These are phyloP conservation scores for Pachyseris speciosa DNA, from an alignment of 64 coral and sea anemone genomes.

Conservation along the genomic window DNA sequence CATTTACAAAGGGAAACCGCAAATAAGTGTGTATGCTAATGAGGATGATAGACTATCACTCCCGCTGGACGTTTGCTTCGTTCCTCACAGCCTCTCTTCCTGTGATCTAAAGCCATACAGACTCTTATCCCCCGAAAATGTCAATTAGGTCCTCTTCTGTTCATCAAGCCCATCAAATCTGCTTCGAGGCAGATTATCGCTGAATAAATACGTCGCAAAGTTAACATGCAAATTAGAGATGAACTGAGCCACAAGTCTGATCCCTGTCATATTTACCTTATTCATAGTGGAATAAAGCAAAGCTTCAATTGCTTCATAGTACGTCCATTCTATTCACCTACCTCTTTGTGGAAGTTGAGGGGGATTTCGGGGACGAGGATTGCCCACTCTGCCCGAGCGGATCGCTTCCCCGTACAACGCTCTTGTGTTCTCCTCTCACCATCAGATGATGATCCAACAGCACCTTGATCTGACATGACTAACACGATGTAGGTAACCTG, in stretches of 20 bases:
- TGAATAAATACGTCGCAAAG: background rate
- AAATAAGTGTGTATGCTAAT: slow-evolving; percentile 14
- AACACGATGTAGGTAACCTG: background rate
- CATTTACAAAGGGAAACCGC: slow-evolving; percentile 18
- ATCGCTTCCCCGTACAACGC: background rate
- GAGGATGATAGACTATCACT: background rate
- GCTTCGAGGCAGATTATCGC: background rate
- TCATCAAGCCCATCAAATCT: background rate
- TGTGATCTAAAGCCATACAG: background rate
- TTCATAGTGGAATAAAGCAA: background rate
- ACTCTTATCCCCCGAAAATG: background rate
- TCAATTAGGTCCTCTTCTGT: background rate
- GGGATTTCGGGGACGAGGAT: background rate
- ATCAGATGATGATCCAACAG: slow-evolving; percentile 7
- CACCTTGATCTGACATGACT: background rate
- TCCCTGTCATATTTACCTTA: background rate
- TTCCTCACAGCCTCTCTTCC: background rate
- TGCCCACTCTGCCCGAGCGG: background rate
- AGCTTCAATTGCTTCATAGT: background rate
- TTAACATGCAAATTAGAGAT: slow-evolving; percentile 64
- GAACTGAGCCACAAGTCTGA: background rate
- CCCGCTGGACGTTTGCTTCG: background rate
- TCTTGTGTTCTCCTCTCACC: background rate
- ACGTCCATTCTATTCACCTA: background rate
- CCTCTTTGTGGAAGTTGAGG: background rate